Conservation (phyloP, 2,888 invertebrate genomes). For the Argynnis bischoffii region DNA sequence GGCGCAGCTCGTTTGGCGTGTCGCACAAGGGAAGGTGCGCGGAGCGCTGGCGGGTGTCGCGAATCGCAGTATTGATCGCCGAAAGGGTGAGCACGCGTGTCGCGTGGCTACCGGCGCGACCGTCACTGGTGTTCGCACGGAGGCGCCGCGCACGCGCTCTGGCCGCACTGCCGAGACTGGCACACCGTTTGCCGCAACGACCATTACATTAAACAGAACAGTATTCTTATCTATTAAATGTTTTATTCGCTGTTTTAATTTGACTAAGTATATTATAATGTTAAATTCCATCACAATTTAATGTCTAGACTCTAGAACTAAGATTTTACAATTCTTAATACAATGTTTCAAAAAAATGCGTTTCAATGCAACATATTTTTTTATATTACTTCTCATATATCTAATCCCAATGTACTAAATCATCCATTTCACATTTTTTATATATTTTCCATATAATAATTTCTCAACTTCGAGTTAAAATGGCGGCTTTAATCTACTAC, state of each 20-base stretch:
- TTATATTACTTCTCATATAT: no score
- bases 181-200: constrained; percentile 34
- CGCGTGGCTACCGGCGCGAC: constrained; percentile 77
- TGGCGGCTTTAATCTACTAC: no score
- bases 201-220: constrained; percentile 23
- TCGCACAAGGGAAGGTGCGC: constrained; percentile 49
- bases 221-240: constrained; percentile 41
- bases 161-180: constrained; percentile 43
- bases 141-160: constrained; percentile 67
- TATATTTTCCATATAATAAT: no score
- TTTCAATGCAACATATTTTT: no score
- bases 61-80: constrained; percentile 52
- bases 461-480: no score
- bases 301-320: no score
- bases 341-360: no score
- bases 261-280: constrained; percentile 3
- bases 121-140: constrained; percentile 67
- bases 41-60: constrained; percentile 41
- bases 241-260: constrained; percentile 27
- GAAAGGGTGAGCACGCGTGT: constrained; percentile 65
- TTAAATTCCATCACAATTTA: constrained; percentile 23
- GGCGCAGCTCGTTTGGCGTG: constrained; percentile 54
- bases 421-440: no score
- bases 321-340: no score
- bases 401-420: no score